These are phyloP conservation scores for Pterobdella sp. DNA, from an alignment of 2,888 invertebrate species.

Conservation along the genomic window DNA sequence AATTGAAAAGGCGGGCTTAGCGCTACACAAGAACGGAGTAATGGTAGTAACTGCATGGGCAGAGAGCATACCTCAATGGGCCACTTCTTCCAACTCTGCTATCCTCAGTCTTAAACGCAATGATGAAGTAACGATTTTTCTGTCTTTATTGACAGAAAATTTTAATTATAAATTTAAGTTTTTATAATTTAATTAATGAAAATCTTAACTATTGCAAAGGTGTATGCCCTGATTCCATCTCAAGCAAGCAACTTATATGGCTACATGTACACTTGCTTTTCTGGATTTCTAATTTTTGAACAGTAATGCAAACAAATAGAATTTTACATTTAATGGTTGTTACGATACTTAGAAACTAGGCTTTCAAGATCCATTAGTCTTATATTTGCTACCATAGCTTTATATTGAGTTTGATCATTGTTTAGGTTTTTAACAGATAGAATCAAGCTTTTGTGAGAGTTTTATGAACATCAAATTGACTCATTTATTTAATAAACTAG, in stretches of 20 bases:
- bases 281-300: slow-evolving; percentile 46
- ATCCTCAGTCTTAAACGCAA: slow-evolving; percentile 43
- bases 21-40: slow-evolving; percentile 41
- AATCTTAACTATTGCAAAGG: slow-evolving; percentile 12
- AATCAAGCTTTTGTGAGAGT: too few species aligned
- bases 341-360: too few species aligned
- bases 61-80: slow-evolving; percentile 49
- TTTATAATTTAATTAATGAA: background rate
- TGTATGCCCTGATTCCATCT: slow-evolving; percentile 39
- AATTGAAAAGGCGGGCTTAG: slow-evolving; percentile 44
- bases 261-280: slow-evolving; percentile 51
- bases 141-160: background rate
- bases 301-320: background rate
- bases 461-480: too few species aligned
- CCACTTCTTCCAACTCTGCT: slow-evolving; percentile 45
- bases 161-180: background rate
- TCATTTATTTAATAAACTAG: too few species aligned
- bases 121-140: slow-evolving; percentile 37
- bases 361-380: too few species aligned
- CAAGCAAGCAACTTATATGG: slow-evolving; percentile 48
- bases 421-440: too few species aligned
- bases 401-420: too few species aligned
- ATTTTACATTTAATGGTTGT: background rate
- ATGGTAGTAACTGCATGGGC: slow-evolving; percentile 50
- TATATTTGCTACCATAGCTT: too few species aligned